Percentiles rank a stretch among this genome's conserved stretches.
Evolutionary conservation across 2,113 vertebrate species (phyloP).

Genomic region (Podarcis muralis): DNA sequence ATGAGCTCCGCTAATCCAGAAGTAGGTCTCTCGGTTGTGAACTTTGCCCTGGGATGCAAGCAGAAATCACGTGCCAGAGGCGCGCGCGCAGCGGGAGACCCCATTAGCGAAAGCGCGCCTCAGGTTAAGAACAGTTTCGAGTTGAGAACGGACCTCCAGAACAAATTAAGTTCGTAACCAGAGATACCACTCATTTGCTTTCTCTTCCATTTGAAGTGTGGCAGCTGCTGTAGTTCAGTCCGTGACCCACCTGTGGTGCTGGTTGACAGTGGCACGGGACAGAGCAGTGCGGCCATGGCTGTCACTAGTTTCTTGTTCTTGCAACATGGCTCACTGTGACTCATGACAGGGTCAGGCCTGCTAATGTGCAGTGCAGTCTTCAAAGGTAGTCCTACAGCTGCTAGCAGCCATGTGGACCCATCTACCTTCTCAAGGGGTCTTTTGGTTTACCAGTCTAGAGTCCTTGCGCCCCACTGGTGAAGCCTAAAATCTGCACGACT

Average conservation of each 20-base stretch:
- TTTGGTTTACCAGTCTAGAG: background rate
- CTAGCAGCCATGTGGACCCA: background rate
- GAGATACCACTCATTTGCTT: too few relatives aligned
- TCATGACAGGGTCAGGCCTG: background rate
- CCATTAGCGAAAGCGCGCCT: too few relatives aligned
- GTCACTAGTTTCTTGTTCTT: too few relatives aligned
- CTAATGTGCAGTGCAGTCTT: background rate
- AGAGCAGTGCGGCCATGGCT: too few relatives aligned
- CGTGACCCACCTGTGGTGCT: background rate
- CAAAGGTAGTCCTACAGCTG: background rate
- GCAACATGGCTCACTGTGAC: background rate
- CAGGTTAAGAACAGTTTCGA: too few relatives aligned
- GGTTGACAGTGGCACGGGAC: background rate
- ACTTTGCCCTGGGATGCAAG: too few relatives aligned
- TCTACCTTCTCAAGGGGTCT: background rate
- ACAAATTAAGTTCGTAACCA: background rate
- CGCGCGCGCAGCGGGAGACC: too few relatives aligned
- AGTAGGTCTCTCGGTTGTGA: too few relatives aligned
- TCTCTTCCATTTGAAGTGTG: background rate
- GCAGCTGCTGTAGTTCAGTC: background rate
- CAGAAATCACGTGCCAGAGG: too few relatives aligned
- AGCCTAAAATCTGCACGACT: background rate
- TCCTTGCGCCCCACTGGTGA: background rate
- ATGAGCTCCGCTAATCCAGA: too few relatives aligned
- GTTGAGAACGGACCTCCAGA: too few relatives aligned